Evolutionary conservation across 2,113 vertebrate genomes (phyloP), one percentile per base, ranked within the genome.

Genomic region (Coturnix japonica): DNA sequence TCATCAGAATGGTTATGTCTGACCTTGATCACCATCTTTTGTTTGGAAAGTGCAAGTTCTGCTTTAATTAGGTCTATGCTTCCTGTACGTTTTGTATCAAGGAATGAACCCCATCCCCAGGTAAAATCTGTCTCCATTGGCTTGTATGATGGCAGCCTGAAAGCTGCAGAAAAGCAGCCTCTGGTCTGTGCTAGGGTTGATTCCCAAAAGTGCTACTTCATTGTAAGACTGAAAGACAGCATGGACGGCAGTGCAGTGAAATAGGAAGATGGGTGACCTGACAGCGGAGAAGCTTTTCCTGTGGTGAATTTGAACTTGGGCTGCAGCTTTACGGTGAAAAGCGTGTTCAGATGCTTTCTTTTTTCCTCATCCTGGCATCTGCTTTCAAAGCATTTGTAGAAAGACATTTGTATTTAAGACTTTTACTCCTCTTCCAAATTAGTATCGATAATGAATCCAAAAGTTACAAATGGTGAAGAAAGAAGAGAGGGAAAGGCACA

Each of bases 221-320:
- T 16, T 73, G 59, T 49, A 21, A 31, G 26, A 41, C 7, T 63
- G 46, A 25, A 86, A 46, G 26, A n/a, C 39, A 61, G 49, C 44
- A 7, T 22, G 44, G 33, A 30, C 21, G 79, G 12, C 18, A 33
- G n/a, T 70, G 7, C 9, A 41, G 51, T 0, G 1, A 91, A 79
- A 51, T 18, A 37, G 25, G n/a, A 71, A 78, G 59, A 61, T 47
- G 39, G 41, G 3, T 1, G 1, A 37, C 71, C 12, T 47, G 63
- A 49, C 23, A 13, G 16, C 33, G 21, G 4, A 5, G 23, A 70
- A 63, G 30, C 67, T 79, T 46, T 79, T 69, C 57, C n/a, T 5
- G 1, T 54, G 44, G 3, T 64, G 30, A 72, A 56, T 33, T 23
- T 39, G 31, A 89, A 11, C 13, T 72, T 0, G 0, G 73, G 35